Evolutionary conservation across 2,888 invertebrate genomes (phyloP).

Genomic region (Myopa testacea): DNA sequence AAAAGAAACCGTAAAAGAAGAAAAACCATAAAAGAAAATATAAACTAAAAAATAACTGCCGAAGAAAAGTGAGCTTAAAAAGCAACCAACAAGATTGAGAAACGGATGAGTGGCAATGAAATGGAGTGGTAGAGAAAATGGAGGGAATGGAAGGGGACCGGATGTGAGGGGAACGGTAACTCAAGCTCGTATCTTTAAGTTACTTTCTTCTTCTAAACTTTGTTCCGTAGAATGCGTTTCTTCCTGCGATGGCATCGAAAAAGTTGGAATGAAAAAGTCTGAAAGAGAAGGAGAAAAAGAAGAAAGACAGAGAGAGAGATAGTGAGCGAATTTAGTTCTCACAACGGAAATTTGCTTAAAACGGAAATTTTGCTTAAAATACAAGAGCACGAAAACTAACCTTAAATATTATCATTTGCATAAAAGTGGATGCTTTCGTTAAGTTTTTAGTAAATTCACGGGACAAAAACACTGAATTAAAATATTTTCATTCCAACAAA

Average conservation of each 20-base stretch:
- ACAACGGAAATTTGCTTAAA: constrained; percentile 6
- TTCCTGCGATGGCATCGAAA: too few relatives aligned
- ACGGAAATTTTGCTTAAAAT: neutral
- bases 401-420: neutral
- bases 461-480: neutral
- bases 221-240: too few relatives aligned
- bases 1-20: neutral
- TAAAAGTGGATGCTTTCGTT: neutral
- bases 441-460: neutral
- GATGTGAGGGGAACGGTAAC: neutral
- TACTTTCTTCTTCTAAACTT: too few relatives aligned
- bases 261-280: too few relatives aligned
- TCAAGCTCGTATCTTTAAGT: too few relatives aligned
- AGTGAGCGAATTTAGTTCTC: neutral
- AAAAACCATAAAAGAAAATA: neutral
- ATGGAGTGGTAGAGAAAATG: neutral
- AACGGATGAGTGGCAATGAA: neutral
- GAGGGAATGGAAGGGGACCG: neutral
- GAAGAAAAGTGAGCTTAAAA: neutral
- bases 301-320: neutral
- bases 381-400: neutral
- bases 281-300: neutral
- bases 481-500: neutral
- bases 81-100: neutral
- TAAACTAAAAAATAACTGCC: neutral